A percentile compares a stretch with the other conserved stretches of the same genome.
Evolutionary conservation across 2,797 vertebrate genomes (phyloP).

Genomic region (Dermochelys coriacea): DNA sequence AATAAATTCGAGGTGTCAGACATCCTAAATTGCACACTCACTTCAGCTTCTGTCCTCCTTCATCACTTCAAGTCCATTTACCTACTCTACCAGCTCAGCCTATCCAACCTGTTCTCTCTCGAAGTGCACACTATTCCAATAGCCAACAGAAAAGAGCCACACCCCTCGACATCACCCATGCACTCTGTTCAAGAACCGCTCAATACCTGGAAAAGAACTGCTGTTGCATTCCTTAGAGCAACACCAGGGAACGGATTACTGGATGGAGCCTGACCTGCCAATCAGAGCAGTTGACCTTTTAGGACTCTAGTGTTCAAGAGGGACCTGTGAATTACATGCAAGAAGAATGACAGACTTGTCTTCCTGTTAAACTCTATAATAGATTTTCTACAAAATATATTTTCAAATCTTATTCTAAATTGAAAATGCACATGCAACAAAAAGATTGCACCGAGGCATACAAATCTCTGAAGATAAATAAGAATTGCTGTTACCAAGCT

Average conservation of each 20-base stretch:
- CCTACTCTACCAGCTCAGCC: constrained; percentile 73
- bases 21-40: constrained; percentile 67
- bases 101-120: constrained; percentile 81
- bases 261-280: constrained; percentile 68
- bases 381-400: not conserved
- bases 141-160: constrained; percentile 78
- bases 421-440: constrained; percentile 7
- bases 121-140: constrained; percentile 70
- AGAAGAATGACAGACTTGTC: constrained; percentile 65
- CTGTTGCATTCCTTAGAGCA: constrained; percentile 61
- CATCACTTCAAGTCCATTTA: constrained; percentile 70
- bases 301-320: constrained; percentile 53
- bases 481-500: constrained; percentile 48
- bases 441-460: constrained; percentile 4
- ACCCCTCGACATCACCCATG: constrained; percentile 67
- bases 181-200: constrained; percentile 76
- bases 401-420: constrained; percentile 31
- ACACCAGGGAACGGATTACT: constrained; percentile 52
- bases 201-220: constrained; percentile 64
- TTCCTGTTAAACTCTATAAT: constrained; percentile 35
- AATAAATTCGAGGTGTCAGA: constrained; percentile 55
- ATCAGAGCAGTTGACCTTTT: constrained; percentile 67
- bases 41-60: constrained; percentile 56
- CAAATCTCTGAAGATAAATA: not conserved
- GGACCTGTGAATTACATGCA: constrained; percentile 75